Percentiles rank a stretch among this genome's conserved stretches.
Conservation (phyloP, 2,113 vertebrate genomes). For the Cichladusa arquata region DNA sequence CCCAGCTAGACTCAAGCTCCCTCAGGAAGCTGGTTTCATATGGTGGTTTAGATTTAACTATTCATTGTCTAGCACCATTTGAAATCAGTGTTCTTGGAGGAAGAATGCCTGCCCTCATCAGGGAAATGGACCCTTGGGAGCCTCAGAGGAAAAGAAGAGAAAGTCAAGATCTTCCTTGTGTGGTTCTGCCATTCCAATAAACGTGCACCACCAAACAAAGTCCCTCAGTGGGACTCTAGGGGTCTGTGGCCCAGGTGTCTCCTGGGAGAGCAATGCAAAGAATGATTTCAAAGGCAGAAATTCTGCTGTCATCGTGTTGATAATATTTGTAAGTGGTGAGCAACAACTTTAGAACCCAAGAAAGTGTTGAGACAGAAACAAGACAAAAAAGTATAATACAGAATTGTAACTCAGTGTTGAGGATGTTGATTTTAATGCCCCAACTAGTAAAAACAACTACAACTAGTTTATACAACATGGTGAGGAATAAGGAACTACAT, state of each 20-base stretch:
- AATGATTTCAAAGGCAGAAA: neutral
- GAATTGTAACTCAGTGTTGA: rapidly evolving
- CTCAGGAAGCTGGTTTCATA: slow-evolving; percentile 98
- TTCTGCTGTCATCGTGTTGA: neutral
- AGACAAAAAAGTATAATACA: neutral
- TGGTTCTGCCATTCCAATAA: rapidly evolving
- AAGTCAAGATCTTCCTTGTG: neutral
- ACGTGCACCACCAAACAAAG: neutral
- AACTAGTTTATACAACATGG: rapidly evolving
- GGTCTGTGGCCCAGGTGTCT: neutral
- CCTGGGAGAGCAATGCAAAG: neutral
- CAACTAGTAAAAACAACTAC: rapidly evolving
- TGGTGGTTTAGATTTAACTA: slow-evolving; percentile 99
- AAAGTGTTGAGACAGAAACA: neutral
- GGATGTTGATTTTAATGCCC: neutral
- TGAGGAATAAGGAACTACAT: neutral
- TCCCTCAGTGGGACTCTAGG: neutral
- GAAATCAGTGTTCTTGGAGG: slow-evolving; percentile 99
- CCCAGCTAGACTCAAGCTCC: slow-evolving; percentile 74
- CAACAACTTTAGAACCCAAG: neutral
- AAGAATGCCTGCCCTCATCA: slow-evolving; percentile 70
- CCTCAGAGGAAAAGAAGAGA: neutral
- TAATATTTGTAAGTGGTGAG: neutral
- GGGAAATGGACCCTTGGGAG: neutral
- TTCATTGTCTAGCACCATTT: slow-evolving; percentile 99